Base-by-base conservation (phyloP, 2,797 vertebrate genomes). In the Catostomus latipinnis region DNA sequence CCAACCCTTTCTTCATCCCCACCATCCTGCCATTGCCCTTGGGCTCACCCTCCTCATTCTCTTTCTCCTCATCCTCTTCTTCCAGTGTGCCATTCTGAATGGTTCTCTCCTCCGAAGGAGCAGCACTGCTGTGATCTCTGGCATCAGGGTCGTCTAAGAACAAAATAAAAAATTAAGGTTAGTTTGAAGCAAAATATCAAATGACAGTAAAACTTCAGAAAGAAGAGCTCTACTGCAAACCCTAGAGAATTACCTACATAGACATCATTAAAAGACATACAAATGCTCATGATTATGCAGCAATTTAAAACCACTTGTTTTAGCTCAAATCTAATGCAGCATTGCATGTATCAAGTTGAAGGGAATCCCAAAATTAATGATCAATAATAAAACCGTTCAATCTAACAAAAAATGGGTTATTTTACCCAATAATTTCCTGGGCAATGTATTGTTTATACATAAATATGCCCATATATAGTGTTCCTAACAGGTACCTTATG, bases 61-160 rank as follows among this genome's bases (percentile, higher is more conserved):
- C 87, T 69, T 91, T 89, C 70, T 67, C 86, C 0, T 91, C 86
- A 0, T 91, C 92, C 68, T 93, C 94, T 0, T 84, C 83, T 0
- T 92, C 96, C 0, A 93, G 12, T 2, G 93, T 91, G 63, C 94
- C 94, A 0, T 95, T 95, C 82, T 92, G 92, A 48, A 95, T 86
- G 43, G 89, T 89, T 71, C 58, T 88, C 8, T 88, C 87, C 0
- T 90, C 88, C 0, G 86, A n/a, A 8, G 50, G 77, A 12, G 86
- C 85, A 0, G 73, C 13, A 78, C 85, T 91, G 1, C 91, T 53
- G 0, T 84, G 67, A 16, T 96, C 96, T 77, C 83, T 93, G 0
- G 72, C 22, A 48, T 97, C 97, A 1, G 85, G 88, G 1, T 97
- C 96, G 78, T 97, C 97, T 98, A 84, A 61, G 62, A 34, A 74